Evolutionary conservation across 2,113 vertebrate species (phyloP).

Genomic region (Phalacrocorax carbo): DNA sequence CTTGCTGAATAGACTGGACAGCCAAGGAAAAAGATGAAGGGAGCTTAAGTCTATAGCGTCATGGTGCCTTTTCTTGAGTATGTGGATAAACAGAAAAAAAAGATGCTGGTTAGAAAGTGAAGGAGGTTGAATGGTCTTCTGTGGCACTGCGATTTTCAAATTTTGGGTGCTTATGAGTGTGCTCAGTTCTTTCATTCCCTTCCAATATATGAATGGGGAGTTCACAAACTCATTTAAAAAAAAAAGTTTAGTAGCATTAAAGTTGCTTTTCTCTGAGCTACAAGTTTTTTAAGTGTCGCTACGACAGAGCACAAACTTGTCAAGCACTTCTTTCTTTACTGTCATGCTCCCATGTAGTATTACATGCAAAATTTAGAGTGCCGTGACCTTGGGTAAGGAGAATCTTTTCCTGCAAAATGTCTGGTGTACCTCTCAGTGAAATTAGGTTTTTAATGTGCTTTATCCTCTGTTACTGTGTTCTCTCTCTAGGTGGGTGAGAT

Average conservation of each 20-base stretch:
- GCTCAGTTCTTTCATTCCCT: background rate
- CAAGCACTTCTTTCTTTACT: background rate
- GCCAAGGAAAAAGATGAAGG: background rate
- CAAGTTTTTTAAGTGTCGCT: background rate
- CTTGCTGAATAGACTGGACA: background rate
- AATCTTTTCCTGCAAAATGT: background rate
- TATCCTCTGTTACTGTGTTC: background rate
- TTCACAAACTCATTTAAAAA: background rate
- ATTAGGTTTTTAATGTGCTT: background rate
- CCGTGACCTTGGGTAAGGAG: background rate
- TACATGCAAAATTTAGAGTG: background rate
- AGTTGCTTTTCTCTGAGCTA: background rate
- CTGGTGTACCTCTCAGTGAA: background rate
- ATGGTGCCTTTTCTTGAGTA: background rate
- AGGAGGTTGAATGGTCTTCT: background rate
- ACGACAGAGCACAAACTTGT: background rate
- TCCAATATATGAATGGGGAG: background rate
- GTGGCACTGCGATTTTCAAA: background rate
- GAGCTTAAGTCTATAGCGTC: background rate
- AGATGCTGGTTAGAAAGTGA: background rate
- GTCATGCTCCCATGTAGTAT: background rate
- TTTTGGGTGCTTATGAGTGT: background rate
- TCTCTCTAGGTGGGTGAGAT: constrained; percentile 85
- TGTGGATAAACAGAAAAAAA: background rate
- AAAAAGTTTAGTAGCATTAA: background rate